These are phyloP conservation scores for Enteromius afrohamiltoni DNA, from an alignment of 2,797 vertebrate species.

Conservation along the genomic window DNA sequence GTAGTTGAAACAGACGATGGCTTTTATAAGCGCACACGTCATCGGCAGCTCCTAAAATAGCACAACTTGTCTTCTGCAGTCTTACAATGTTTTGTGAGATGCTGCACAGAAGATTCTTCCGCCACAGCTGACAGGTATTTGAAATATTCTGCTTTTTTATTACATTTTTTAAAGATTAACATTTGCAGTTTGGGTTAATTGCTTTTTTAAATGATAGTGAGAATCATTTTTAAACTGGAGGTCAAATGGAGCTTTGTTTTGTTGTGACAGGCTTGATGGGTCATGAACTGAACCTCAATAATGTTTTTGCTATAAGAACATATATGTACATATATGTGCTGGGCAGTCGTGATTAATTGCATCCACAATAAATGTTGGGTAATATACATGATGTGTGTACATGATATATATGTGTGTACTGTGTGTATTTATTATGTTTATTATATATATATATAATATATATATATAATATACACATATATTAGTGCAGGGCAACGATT, in stretches of 20 bases:
- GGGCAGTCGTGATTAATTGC: no score
- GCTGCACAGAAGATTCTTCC: constrained; percentile 15
- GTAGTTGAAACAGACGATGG: constrained; percentile 62
- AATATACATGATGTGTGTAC: no score
- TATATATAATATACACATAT: no score
- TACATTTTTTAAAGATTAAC: not conserved
- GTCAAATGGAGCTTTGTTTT: not conserved
- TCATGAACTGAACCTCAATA: not conserved
- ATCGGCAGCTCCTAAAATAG: constrained; percentile 35
- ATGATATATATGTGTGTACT: no score
- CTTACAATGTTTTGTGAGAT: constrained; percentile 41
- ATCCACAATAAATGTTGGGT: no score
- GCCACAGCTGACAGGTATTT: constrained; percentile 23
- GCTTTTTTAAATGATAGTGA: not conserved
- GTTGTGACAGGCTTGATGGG: not conserved
- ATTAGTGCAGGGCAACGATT: no score
- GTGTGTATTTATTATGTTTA: no score
- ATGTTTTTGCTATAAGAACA: not conserved
- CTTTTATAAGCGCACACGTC: constrained; percentile 51
- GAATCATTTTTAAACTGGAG: not conserved
- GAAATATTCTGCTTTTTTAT: not conserved
- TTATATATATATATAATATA: no score
- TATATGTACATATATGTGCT: not conserved
- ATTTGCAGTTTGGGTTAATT: not conserved
- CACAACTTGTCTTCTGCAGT: constrained; percentile 24